These are phyloP conservation scores for Rhadina sibilatrix DNA, from an alignment of 2,113 vertebrate genomes.

Conservation along the genomic window DNA sequence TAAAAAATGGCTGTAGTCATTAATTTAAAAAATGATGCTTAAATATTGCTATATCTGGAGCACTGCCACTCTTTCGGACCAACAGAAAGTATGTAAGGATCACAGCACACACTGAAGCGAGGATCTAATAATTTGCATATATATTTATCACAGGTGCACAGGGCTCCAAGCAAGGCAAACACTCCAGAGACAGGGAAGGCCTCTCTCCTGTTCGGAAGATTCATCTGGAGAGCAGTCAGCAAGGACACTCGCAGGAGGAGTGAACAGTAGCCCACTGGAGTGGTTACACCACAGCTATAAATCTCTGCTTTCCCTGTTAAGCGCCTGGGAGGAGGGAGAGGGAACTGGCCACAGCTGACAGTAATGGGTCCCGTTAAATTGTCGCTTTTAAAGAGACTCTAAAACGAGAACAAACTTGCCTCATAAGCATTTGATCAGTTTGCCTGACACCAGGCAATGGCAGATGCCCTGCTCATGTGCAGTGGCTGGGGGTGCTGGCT, in stretches of 20 bases:
- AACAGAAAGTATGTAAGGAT: neutral
- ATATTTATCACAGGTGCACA: neutral
- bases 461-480: neutral
- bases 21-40: neutral
- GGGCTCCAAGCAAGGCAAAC: neutral
- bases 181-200: neutral
- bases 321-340: neutral
- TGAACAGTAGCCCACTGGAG: neutral
- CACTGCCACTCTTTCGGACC: neutral
- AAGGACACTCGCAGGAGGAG: neutral
- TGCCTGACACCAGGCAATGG: neutral
- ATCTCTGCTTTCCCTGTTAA: constrained; percentile 13
- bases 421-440: neutral
- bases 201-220: neutral
- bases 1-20: neutral
- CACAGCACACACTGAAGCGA: rapidly evolving
- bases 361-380: constrained; percentile 32
- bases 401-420: neutral
- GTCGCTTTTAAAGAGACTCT: constrained; percentile 13
- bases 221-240: neutral
- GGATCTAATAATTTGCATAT: neutral
- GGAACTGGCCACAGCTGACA: neutral
- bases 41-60: neutral
- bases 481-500: neutral
- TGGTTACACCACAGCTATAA: neutral